Percentiles rank a stretch among this genome's conserved stretches.
Conservation (phyloP, 2,113 vertebrate species). For the Pygoscelis antarcticus region DNA sequence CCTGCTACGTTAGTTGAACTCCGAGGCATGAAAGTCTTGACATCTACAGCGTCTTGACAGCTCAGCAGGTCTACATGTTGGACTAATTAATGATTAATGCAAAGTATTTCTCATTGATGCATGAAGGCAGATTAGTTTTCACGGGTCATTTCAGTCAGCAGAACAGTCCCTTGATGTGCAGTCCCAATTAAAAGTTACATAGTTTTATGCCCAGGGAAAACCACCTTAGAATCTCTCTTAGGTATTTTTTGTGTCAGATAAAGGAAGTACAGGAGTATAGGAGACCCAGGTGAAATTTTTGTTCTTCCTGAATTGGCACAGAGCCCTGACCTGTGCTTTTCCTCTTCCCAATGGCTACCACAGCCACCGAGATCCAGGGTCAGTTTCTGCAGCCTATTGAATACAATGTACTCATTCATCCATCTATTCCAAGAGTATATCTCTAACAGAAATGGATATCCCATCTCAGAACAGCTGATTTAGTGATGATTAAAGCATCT, state of each 20-base stretch:
- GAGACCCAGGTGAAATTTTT: background rate
- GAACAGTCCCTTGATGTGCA: background rate
- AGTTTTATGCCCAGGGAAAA: background rate
- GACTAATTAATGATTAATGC: constrained; percentile 5
- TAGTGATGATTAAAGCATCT: background rate
- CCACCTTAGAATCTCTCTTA: background rate
- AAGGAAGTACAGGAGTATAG: background rate
- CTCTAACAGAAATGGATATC: background rate
- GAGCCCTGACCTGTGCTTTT: background rate
- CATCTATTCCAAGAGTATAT: background rate
- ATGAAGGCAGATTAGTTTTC: constrained; percentile 20
- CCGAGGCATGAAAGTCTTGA: background rate
- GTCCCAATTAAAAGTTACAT: background rate
- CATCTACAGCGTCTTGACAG: background rate
- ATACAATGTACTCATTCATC: background rate
- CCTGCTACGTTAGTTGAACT: background rate
- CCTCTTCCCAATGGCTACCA: background rate
- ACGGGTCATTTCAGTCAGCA: background rate
- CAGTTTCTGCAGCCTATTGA: background rate
- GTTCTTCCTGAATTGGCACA: background rate
- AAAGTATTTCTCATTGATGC: background rate
- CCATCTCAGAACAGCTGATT: background rate
- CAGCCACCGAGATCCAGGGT: background rate
- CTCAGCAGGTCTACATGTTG: background rate
- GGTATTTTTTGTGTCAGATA: background rate